These are phyloP conservation scores for Aphidius gifuensis DNA, from an alignment of 1,140 invertebrate genomes.

Conservation along the genomic window DNA sequence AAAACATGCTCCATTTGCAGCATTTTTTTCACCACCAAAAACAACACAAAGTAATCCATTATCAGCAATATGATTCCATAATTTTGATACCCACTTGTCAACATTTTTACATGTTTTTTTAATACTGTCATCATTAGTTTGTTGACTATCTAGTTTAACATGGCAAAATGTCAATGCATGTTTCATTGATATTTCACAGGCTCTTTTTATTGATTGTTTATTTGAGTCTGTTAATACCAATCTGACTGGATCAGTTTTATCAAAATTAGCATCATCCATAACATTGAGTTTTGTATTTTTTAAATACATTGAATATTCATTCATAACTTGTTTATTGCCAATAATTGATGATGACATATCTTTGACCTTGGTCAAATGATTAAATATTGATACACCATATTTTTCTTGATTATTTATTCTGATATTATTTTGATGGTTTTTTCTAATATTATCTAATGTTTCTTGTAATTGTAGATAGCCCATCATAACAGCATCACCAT, in stretches of 20 bases:
- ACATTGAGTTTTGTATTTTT: conserved; percentile 38
- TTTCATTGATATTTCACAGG: conserved; percentile 53
- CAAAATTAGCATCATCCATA: conserved; percentile 41
- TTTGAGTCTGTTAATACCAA: conserved; percentile 49
- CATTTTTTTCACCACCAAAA: conserved; percentile 56
- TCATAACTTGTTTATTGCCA: conserved; percentile 57
- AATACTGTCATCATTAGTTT: conserved; percentile 44
- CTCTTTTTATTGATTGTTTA: conserved; percentile 55
- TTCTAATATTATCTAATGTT: conserved; percentile 18
- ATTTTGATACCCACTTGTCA: conserved; percentile 62
- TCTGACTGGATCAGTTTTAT: conserved; percentile 51
- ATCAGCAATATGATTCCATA: conserved; percentile 59
- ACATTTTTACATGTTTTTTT: conserved; percentile 54
- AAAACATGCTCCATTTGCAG: conserved; percentile 57
- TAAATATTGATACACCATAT: conserved; percentile 65
- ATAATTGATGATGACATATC: conserved; percentile 59
- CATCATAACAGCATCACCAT: conserved; percentile 70
- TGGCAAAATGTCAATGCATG: conserved; percentile 62
- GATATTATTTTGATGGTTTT: conserved; percentile 31
- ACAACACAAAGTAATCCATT: conserved; percentile 60
- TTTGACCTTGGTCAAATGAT: conserved; percentile 62
- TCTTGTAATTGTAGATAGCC: conserved; percentile 57
- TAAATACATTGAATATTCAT: conserved; percentile 57
- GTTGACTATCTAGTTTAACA: conserved; percentile 52
- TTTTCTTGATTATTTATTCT: conserved; percentile 28